These are phyloP conservation scores for Copidosoma floridanum DNA, from an alignment of 1,140 invertebrate species.

Conservation along the genomic window DNA sequence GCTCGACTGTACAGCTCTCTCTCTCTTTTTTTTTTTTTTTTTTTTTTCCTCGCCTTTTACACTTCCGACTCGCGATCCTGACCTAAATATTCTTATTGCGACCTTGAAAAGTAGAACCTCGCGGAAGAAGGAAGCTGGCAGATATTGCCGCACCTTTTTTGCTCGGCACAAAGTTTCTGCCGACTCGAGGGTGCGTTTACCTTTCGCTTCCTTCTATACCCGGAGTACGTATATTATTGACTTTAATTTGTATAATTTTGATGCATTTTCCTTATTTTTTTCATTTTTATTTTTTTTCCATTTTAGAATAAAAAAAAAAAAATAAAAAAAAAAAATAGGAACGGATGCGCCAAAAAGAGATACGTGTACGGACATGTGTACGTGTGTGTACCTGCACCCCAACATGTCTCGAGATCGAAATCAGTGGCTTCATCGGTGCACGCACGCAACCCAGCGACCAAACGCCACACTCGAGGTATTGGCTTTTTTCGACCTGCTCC, in stretches of 20 bases:
- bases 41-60: conserved; percentile 4
- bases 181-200: too few species aligned
- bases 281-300: neutral
- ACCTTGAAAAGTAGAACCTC: conserved; percentile 7
- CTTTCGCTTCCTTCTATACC: too few species aligned
- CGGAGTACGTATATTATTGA: too few species aligned
- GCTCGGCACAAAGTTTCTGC: too few species aligned
- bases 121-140: neutral
- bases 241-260: too few species aligned
- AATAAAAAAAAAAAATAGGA: neutral
- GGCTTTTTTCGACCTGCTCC: too few species aligned
- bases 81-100: conserved; percentile 31
- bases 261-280: conserved; percentile 4
- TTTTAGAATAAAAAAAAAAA: neutral
- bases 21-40: too few species aligned
- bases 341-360: neutral
- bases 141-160: neutral
- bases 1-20: too few species aligned
- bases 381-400: conserved; percentile 1
- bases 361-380: neutral
- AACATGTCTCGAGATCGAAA: conserved; percentile 6
- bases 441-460: neutral
- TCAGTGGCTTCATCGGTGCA: neutral
- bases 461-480: conserved; percentile 25
- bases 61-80: conserved; percentile 25